Base-by-base conservation (phyloP, 2,113 vertebrate genomes). In the Camelus bactrianus region DNA sequence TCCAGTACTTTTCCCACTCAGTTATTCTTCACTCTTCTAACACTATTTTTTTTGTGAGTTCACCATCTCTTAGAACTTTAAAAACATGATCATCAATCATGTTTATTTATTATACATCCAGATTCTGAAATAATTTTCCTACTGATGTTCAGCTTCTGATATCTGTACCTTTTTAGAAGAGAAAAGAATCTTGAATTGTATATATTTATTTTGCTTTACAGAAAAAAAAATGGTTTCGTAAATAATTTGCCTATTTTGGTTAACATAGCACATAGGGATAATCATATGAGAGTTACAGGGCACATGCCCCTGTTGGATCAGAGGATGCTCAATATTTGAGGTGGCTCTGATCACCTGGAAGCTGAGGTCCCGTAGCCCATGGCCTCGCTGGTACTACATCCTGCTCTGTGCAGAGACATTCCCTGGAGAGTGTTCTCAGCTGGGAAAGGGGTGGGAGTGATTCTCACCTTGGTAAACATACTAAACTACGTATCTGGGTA, bases 191-290 rank as follows among this genome's bases (percentile, higher is more conserved):
- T 97, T 92, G 42, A 94, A 80, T 97, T 98, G 97, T 98, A 97
- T 19, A n/a, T 96, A 97, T 97, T 97, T 38, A 30, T 96, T 97
- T 96, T 97, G 97, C 96, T 98, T 98, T 97, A 96, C 92, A 95
- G 96, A 87, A 87, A 83, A 90, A 92, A 92, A 96, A 98, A 94
- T 81, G 97, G 72, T 98, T 98, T 97, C 38, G 0, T 98, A 97
- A 97, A 96, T 96, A 94, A 86, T 98, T 98, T 98, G 97, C 97
- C 95, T 96, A 97, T 98, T 97, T 96, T 96, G 93, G 70, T 97
- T 98, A 98, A 80, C 48, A 87, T 96, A 98, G 97, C 94, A 97
- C 98, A 98, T 91, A 77, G 87, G 92, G 89, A 46, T 94, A 91
- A 28, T 24, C 65, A 13, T 56, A 17, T 5, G 81, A 95, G 87